These are phyloP conservation scores for Haliclona indistincta DNA, from an alignment of 37 sponge, comb jelly and placozoan species.

Conservation along the genomic window DNA sequence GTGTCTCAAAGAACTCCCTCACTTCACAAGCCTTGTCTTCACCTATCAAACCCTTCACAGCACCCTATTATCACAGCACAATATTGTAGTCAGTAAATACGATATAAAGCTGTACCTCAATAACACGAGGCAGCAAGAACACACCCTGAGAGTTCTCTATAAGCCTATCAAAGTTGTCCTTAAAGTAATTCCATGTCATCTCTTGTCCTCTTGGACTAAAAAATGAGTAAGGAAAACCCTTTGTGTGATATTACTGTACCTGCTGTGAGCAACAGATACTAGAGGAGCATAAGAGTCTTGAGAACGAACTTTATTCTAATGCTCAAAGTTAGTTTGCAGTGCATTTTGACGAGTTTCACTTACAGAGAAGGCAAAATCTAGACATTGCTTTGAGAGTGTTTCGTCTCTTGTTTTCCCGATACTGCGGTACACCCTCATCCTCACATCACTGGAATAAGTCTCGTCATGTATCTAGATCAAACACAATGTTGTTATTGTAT, in stretches of 20 bases:
- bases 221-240: slow-evolving; percentile 7
- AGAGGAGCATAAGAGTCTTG: slow-evolving; percentile 42
- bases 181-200: slow-evolving; percentile 84
- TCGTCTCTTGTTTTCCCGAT: slow-evolving; percentile 67
- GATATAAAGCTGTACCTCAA: slow-evolving; percentile 55
- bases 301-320: slow-evolving; percentile 67
- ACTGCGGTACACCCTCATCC: slow-evolving; percentile 71
- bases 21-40: slow-evolving; percentile 53
- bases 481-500: no score
- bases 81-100: no score
- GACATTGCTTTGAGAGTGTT: slow-evolving; percentile 50
- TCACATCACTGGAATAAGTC: slow-evolving; percentile 88
- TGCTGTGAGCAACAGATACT: slow-evolving; percentile 47
- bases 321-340: not conserved
- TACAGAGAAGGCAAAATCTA: slow-evolving; percentile 76
- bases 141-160: slow-evolving; percentile 65
- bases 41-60: slow-evolving; percentile 32
- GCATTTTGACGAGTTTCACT: not conserved
- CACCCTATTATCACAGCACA: not conserved
- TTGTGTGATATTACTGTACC: no score
- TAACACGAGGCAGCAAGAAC: slow-evolving; percentile 70
- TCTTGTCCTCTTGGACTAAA: slow-evolving; percentile 60
- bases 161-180: slow-evolving; percentile 67
- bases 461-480: slow-evolving; percentile 57
- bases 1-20: slow-evolving; percentile 78